Percentiles rank a stretch among this genome's conserved stretches.
Conservation (phyloP, 2,888 invertebrate genomes). For the Drosophila barbarae region DNA sequence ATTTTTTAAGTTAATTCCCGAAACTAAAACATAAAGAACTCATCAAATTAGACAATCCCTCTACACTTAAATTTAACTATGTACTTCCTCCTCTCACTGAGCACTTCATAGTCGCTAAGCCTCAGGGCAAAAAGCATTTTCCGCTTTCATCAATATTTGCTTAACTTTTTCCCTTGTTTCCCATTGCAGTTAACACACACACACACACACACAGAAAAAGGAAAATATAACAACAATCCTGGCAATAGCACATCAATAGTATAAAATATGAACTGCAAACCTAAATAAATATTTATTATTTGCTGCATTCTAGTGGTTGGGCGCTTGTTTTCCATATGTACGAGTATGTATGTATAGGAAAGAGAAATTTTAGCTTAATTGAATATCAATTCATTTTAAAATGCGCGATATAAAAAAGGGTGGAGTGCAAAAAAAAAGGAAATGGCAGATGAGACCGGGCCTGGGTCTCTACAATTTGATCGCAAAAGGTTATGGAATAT, state of each 20-base stretch:
- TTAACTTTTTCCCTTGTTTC: constrained; percentile 29
- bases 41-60: not conserved
- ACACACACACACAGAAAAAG: not conserved
- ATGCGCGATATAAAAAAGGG: constrained; percentile 39
- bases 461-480: constrained; percentile 11
- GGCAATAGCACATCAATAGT: constrained; percentile 52
- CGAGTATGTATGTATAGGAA: constrained; percentile 5
- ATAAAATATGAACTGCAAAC: constrained; percentile 71
- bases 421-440: not conserved
- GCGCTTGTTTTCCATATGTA: constrained; percentile 6
- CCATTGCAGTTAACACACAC: constrained; percentile 15
- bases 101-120: constrained; percentile 9
- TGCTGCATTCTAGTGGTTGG: constrained; percentile 27
- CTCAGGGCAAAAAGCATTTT: constrained; percentile 8
- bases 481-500: constrained; percentile 56
- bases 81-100: not conserved
- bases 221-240: constrained; percentile 27
- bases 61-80: no score
- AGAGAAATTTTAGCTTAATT: constrained; percentile 59
- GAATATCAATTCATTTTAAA: constrained; percentile 70
- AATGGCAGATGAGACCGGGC: constrained; percentile 13
- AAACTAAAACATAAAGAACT: not conserved
- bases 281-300: constrained; percentile 71
- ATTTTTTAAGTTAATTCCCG: no score
- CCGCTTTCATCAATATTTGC: constrained; percentile 31